A percentile compares a stretch with the other conserved stretches of the same genome.
phyloP scores from a whole-genome alignment of 2,797 vertebrate species.

The Poliocrania exsul region DNA sequence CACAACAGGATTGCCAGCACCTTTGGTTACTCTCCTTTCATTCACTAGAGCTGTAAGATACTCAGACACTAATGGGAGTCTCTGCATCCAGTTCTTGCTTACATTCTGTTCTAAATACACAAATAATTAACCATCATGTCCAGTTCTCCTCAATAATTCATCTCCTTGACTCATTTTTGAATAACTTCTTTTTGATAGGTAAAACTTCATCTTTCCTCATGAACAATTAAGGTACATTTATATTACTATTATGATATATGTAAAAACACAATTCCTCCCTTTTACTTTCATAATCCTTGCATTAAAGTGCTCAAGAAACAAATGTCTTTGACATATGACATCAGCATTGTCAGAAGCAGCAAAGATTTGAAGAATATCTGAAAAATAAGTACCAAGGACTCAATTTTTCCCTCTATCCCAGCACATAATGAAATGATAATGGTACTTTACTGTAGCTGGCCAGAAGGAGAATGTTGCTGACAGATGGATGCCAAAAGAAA shows the following conservation, averaged over 20 bases:
- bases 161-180: background rate
- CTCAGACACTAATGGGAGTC: background rate
- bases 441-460: background rate
- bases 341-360: background rate
- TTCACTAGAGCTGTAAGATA: background rate
- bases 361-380: background rate
- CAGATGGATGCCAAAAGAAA: constrained; percentile 47
- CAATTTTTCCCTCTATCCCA: background rate
- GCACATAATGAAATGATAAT: background rate
- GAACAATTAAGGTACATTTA: background rate
- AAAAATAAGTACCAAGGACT: background rate
- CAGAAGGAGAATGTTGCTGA: constrained; percentile 14
- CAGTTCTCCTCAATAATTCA: background rate
- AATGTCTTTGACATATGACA: background rate
- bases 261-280: background rate
- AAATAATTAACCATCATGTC: background rate
- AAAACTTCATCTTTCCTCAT: background rate
- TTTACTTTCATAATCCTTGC: background rate
- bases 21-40: background rate
- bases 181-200: background rate
- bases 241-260: background rate
- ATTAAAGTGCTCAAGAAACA: background rate
- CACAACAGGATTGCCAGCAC: background rate
- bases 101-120: background rate
- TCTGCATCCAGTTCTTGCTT: background rate